Evolutionary conservation across 2,888 invertebrate genomes (phyloP).

Genomic region (Drosophila setosimentum): DNA sequence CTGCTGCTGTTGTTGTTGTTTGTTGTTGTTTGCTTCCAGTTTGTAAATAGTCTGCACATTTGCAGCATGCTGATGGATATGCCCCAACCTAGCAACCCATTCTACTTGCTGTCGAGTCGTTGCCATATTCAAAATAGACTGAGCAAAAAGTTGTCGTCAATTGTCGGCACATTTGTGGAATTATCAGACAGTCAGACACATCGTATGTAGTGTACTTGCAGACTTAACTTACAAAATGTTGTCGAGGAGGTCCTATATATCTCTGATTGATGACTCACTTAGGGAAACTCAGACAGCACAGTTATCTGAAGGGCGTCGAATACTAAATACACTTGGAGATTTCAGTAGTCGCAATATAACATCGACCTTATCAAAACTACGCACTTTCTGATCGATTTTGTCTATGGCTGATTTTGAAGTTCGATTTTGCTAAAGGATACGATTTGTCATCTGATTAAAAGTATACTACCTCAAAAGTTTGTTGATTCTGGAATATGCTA

Average conservation of each 20-base stretch:
- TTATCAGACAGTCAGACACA: constrained; percentile 36
- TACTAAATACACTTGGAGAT: background rate
- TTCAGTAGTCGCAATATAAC: background rate
- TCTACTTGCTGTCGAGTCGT: constrained; percentile 1
- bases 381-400: background rate
- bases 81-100: constrained; percentile 43
- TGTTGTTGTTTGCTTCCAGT: constrained; percentile 53
- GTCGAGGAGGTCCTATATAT: constrained; percentile 20
- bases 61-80: constrained; percentile 72
- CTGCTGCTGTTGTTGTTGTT: constrained; percentile 13
- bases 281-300: background rate
- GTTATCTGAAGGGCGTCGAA: background rate
- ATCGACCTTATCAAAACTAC: background rate
- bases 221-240: constrained; percentile 39
- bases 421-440: background rate
- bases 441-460: background rate
- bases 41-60: constrained; percentile 48
- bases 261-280: constrained; percentile 49
- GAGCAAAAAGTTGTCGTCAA: constrained; percentile 65
- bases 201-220: constrained; percentile 34
- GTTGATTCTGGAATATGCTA: background rate
- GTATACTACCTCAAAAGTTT: background rate
- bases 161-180: constrained; percentile 67
- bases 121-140: constrained; percentile 66
- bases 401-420: background rate